Evolutionary conservation across 2,797 vertebrate genomes (phyloP), one percentile per base, ranked within the genome.

Genomic region (Gymnodraco acuticeps): DNA sequence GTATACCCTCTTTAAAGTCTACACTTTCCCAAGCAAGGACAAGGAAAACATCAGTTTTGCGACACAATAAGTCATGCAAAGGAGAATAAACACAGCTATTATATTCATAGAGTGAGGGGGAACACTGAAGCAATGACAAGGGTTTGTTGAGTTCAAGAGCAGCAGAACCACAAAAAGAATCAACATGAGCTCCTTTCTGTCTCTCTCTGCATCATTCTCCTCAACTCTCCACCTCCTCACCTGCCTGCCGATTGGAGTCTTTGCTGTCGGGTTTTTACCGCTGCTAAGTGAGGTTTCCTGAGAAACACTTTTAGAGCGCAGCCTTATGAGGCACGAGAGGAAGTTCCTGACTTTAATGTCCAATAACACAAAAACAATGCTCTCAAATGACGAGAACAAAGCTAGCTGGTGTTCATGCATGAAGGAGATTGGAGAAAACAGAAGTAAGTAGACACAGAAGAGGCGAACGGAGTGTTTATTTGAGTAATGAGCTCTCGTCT

Each of bases 401-500:
- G 66, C 64, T 47, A 10, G 8, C 73, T n/a, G 67, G 78, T 80
- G 84, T 77, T 89, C 78, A 75, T 73, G 88, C 88, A 82, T 85
- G 61, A 84, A 82, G 81, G 77, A 20, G 76, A 87, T 56, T 54
- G 73, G 60, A 71, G 23, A 52, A 63, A 19, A 69, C 61, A 78
- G 64, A 64, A 55, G 16, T 51, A 68, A 74, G 70, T 68, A 53
- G 64, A 69, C 53, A 51, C 71, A 48, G 82, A 73, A 77, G 75
- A 79, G 42, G 54, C 69, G 53, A 82, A 70, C 63, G 17, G 58
- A 70, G 74, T 80, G 75, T 88, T 90, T 89, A 87, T 88, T 90
- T 88, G 88, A 62, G 81, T 88, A 89, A 92, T 88, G 84, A 86
- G 87, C 83, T 82, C 78, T 80, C 64, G 77, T 85, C 72, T 84